phyloP scores from a whole-genome alignment of 1,140 invertebrate species.

The Nylanderia fulva region DNA sequence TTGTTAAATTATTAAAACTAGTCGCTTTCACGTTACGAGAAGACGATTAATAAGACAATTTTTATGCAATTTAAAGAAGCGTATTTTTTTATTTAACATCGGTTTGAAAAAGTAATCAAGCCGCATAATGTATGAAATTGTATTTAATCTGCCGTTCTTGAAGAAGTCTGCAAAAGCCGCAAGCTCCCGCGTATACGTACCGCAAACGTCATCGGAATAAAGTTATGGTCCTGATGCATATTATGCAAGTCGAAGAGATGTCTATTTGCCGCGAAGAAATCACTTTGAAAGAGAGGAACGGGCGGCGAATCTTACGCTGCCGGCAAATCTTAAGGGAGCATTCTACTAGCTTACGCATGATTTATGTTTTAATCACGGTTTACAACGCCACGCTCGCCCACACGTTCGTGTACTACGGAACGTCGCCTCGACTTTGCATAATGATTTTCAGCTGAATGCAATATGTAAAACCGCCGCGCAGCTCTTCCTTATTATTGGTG shows the following conservation, averaged over 20 bases:
- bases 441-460: slow-evolving; percentile 63
- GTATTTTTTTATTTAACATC: too few species aligned
- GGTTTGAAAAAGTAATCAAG: not conserved
- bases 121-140: not conserved
- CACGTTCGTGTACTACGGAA: slow-evolving; percentile 42
- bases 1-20: not conserved
- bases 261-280: slow-evolving; percentile 49
- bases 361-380: slow-evolving; percentile 78
- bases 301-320: slow-evolving; percentile 47
- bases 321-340: slow-evolving; percentile 17
- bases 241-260: not conserved
- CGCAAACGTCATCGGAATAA: not conserved
- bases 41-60: not conserved
- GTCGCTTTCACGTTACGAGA: not conserved
- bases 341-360: slow-evolving; percentile 70
- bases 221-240: not conserved
- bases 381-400: slow-evolving; percentile 69
- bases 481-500: slow-evolving; percentile 37
- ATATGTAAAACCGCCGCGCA: slow-evolving; percentile 23
- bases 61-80: too few species aligned
- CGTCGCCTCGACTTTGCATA: slow-evolving; percentile 73
- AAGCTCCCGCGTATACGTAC: not conserved
- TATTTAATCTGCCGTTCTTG: not conserved
- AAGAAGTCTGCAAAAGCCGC: not conserved
- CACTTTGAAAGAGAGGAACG: slow-evolving; percentile 56